Evolutionary conservation across 2,888 invertebrate genomes (phyloP).

Genomic region (Apamea monoglypha): DNA sequence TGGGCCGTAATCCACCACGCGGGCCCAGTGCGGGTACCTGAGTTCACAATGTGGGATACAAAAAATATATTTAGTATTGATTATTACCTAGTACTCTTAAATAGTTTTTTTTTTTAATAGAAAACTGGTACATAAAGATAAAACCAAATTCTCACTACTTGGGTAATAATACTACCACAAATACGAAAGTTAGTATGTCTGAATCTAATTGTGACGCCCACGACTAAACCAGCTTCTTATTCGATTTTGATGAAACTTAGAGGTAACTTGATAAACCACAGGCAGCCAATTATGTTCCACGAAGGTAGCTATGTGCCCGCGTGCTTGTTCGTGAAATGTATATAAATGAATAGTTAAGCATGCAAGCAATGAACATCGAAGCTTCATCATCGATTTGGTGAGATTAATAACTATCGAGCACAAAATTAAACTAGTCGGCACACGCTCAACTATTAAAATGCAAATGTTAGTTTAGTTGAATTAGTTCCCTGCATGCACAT

Average conservation of each 20-base stretch:
- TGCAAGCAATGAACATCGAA: neutral
- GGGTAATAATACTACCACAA: neutral
- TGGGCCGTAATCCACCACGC: too few species aligned
- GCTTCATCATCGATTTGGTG: neutral
- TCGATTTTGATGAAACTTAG: constrained; percentile 5
- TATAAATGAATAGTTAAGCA: neutral
- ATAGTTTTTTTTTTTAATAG: neutral
- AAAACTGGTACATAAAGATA: neutral
- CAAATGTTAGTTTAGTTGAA: too few species aligned
- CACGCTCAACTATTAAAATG: neutral
- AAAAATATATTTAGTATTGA: neutral
- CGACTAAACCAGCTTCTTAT: neutral
- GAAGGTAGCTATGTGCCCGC: neutral
- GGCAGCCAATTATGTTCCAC: neutral
- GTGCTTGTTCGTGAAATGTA: neutral
- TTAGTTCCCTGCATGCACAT: neutral
- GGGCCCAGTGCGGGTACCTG: too few species aligned
- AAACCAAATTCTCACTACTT: neutral
- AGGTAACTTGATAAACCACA: constrained; percentile 9
- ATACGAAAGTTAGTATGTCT: neutral
- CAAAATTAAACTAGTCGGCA: too few species aligned
- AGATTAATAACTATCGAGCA: neutral
- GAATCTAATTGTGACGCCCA: neutral
- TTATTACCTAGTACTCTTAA: neutral
- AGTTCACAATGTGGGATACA: neutral